Evolutionary conservation across 2,113 vertebrate species (phyloP), one percentile per base, ranked within the genome.

Genomic region (Boleophthalmus pectinirostris): DNA sequence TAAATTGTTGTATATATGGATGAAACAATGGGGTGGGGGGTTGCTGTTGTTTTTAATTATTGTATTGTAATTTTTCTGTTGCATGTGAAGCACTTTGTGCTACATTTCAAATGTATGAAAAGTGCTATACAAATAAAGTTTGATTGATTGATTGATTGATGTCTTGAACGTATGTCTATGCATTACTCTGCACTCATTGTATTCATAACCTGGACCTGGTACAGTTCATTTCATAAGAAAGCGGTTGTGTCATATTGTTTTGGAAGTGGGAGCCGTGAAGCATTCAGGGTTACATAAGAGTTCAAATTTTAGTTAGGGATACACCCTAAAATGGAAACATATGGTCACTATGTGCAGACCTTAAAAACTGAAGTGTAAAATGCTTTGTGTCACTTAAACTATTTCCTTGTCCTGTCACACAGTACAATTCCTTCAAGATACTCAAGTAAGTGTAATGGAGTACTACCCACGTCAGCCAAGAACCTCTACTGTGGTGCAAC

Each of bases 311-410:
- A 64, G 35, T 66, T 47, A 1, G 25, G 54, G 60, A 69, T 75
- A 78, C 75, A 43, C 65, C 53, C 66, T 58, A 73, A 74, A 78
- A 76, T 78, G 13, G 10, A 72, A 80, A 76, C 74, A 72, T 25
- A 25, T 83, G 84, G 70, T 79, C 54, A 43, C 2, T 23, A 77
- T 75, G 29, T 63, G 60, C 16, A 20, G 51, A 43, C 16, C 29
- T n/a, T 24, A n/a, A 35, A 61, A 61, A 33, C 15, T 29, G 24
- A 29, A 29, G 0, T 33, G 15, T 61, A 15, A 58, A 58, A 14
- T 25, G 11, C 3, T 57, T 58, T 24, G 12, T 24, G 56, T 25
- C 13, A 14, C 3, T 24, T 0, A 25, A 23, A 1, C 13, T 25
- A 58, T 15, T 25, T 58, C 24, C 56, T 58, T 15, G 5, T 58